Evolutionary conservation across 1,140 invertebrate species (phyloP).

Genomic region (Colletes gigas): DNA sequence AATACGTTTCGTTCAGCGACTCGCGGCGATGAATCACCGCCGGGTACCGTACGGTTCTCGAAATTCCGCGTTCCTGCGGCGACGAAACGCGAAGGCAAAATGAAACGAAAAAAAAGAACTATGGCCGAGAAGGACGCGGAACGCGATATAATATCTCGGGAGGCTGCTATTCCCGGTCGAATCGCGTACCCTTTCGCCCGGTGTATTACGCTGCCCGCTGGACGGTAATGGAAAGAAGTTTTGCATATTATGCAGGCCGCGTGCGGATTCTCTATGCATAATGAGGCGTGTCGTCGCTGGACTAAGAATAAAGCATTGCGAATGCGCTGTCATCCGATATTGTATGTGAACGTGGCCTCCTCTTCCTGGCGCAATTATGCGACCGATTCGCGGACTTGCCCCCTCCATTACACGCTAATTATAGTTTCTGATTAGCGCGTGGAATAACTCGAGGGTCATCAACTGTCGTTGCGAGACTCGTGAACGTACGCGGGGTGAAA

Average conservation of each 20-base stretch:
- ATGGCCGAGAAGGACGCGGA: not conserved
- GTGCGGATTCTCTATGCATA: conserved; percentile 77
- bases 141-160: conserved; percentile 38
- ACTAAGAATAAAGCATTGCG: conserved; percentile 74
- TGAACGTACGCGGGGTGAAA: too few relatives aligned
- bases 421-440: conserved; percentile 36
- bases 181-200: conserved; percentile 34
- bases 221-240: conserved; percentile 74
- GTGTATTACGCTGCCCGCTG: conserved; percentile 69
- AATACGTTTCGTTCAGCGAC: conserved; percentile 13
- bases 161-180: conserved; percentile 42
- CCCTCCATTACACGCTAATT: conserved; percentile 30
- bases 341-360: conserved; percentile 58
- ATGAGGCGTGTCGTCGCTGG: conserved; percentile 74
- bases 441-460: not conserved
- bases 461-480: too few relatives aligned
- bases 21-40: conserved; percentile 40
- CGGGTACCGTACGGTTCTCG: conserved; percentile 47
- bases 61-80: conserved; percentile 47
- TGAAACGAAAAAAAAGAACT: conserved; percentile 10
- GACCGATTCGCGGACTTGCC: conserved; percentile 23
- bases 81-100: not conserved
- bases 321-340: conserved; percentile 62
- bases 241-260: conserved; percentile 77
- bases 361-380: conserved; percentile 58